phyloP scores from a whole-genome alignment of 2,888 invertebrate genomes.

The Cynaeus angustus region DNA sequence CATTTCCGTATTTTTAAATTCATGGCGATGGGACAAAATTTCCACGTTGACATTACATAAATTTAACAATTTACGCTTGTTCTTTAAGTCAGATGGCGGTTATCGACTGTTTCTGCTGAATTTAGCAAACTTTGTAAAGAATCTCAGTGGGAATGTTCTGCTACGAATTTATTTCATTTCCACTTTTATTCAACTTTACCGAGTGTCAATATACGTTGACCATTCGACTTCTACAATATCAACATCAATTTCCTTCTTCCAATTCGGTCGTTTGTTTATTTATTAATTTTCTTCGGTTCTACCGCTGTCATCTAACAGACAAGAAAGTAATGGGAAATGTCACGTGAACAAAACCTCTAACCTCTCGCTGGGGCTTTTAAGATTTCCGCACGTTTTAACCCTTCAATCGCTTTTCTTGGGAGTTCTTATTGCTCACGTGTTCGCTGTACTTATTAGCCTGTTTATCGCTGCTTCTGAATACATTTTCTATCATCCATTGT shows the following conservation, averaged over 20 bases:
- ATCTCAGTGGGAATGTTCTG: constrained; percentile 34
- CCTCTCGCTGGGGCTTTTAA: constrained; percentile 35
- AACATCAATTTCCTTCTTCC: constrained; percentile 40
- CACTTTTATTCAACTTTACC: constrained; percentile 32
- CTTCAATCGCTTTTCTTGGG: constrained; percentile 33
- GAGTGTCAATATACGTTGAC: constrained; percentile 44
- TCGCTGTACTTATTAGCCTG: constrained; percentile 36
- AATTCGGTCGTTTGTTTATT: constrained; percentile 42
- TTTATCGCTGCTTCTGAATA: constrained; percentile 9
- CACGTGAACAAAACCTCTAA: constrained; percentile 44
- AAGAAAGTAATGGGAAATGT: constrained; percentile 41
- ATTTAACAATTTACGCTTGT: neutral
- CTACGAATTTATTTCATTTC: constrained; percentile 45
- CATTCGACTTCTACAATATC: constrained; percentile 40
- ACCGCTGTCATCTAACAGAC: constrained; percentile 24
- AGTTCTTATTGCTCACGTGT: constrained; percentile 39
- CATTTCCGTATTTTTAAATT: constrained; percentile 16
- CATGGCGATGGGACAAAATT: neutral
- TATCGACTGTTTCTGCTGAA: constrained; percentile 46
- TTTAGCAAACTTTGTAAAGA: constrained; percentile 41
- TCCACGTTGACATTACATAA: constrained; percentile 21
- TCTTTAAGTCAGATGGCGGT: constrained; percentile 36
- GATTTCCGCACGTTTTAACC: constrained; percentile 47
- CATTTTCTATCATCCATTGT: constrained; percentile 7
- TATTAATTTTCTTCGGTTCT: constrained; percentile 41